Conservation (phyloP, 2,113 vertebrate genomes). For the Caretta caretta region DNA sequence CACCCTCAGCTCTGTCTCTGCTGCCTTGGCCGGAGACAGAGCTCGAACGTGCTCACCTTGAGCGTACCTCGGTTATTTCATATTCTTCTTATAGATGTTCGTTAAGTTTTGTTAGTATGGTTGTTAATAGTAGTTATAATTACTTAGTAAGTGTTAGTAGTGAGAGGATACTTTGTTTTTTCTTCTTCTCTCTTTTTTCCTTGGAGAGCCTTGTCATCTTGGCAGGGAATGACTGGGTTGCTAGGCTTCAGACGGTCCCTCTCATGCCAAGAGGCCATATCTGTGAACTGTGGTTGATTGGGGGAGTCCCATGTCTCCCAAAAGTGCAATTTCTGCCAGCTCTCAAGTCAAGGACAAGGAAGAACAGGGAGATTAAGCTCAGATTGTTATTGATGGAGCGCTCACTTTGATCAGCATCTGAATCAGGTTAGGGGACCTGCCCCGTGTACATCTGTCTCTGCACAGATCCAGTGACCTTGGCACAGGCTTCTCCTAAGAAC, state of each 20-base stretch:
- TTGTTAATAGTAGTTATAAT: background rate
- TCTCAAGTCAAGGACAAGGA: too few relatives aligned
- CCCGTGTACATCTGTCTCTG: too few relatives aligned
- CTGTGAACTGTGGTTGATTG: too few relatives aligned
- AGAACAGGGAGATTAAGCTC: too few relatives aligned
- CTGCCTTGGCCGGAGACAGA: background rate
- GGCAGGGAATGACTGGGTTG: background rate
- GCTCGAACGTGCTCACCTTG: background rate
- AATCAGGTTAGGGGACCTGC: too few relatives aligned
- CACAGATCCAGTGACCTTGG: too few relatives aligned
- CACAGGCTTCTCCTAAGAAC: too few relatives aligned
- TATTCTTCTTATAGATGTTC: background rate
- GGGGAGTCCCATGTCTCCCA: too few relatives aligned
- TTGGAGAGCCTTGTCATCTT: background rate
- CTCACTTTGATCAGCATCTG: too few relatives aligned
- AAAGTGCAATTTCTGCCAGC: too few relatives aligned
- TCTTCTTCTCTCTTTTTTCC: background rate
- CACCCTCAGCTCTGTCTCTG: background rate
- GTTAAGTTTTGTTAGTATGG: background rate
- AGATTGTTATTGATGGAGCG: too few relatives aligned
- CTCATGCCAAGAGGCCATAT: background rate
- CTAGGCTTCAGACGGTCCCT: background rate
- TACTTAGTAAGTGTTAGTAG: background rate
- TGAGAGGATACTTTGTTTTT: background rate
- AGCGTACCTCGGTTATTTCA: background rate